Percentiles rank a stretch among this genome's conserved stretches.
Evolutionary conservation across 2,797 vertebrate genomes (phyloP).

Genomic region (Leptodactylus fallax): DNA sequence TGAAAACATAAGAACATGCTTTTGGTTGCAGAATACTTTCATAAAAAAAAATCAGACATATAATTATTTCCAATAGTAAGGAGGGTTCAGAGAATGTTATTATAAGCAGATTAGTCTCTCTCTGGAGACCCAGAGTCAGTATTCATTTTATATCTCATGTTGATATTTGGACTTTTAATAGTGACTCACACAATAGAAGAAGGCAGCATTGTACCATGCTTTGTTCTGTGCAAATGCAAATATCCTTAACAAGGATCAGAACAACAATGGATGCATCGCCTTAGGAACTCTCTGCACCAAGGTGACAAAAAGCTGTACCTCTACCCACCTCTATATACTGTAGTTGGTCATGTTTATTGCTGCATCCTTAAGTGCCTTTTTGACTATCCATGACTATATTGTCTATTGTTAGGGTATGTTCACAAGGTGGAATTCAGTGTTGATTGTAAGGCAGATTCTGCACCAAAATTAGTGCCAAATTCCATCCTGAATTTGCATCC

Average conservation of each 20-base stretch:
- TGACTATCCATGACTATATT: too few species aligned
- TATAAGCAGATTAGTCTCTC: conserved; percentile 57
- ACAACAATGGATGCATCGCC: not conserved
- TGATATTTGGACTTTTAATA: conserved; percentile 40
- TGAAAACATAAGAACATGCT: conserved; percentile 44
- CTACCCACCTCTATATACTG: too few species aligned
- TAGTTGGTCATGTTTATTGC: too few species aligned
- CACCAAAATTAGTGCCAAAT: too few species aligned
- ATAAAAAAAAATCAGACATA: conserved; percentile 55
- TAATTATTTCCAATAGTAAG: conserved; percentile 57
- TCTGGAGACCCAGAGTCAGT: conserved; percentile 30
- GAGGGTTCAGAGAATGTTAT: conserved; percentile 51
- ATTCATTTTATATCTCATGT: conserved; percentile 45
- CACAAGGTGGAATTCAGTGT: too few species aligned
- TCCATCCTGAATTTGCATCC: too few species aligned
- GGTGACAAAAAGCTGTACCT: not conserved
- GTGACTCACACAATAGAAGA: conserved; percentile 34
- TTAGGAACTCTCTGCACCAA: not conserved
- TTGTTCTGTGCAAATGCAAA: conserved; percentile 12
- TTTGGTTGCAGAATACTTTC: conserved; percentile 44
- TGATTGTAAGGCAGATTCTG: too few species aligned
- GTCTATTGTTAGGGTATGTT: too few species aligned
- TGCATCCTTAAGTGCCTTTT: too few species aligned
- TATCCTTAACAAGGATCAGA: not conserved
- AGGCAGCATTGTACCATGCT: not conserved